Percentiles rank a stretch among this genome's conserved stretches.
These are phyloP conservation scores for Tinea pellionella DNA, from an alignment of 2,888 invertebrate species.

Conservation along the genomic window DNA sequence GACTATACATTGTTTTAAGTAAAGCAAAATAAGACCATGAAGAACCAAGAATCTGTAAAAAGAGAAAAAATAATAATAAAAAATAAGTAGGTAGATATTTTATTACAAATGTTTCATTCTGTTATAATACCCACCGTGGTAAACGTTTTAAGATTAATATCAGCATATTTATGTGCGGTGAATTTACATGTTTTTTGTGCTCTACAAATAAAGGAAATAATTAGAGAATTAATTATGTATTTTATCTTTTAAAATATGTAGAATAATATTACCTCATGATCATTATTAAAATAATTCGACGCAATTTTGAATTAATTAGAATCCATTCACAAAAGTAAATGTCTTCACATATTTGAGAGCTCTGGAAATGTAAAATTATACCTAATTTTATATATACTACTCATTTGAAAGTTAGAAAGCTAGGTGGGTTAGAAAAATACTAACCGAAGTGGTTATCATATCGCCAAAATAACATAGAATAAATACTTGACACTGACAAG, in stretches of 20 bases:
- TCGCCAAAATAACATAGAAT: constrained; percentile 3
- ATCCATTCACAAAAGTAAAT: neutral
- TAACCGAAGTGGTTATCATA: neutral
- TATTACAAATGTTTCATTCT: neutral
- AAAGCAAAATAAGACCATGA: constrained; percentile 1
- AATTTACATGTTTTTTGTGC: neutral
- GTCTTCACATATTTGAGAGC: neutral
- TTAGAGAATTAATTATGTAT: neutral
- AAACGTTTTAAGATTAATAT: constrained; percentile 1
- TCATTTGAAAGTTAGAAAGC: too few species aligned
- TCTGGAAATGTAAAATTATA: neutral
- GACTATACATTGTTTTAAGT: neutral
- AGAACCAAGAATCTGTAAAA: neutral
- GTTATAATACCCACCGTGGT: neutral
- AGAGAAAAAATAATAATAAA: neutral
- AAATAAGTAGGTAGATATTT: neutral
- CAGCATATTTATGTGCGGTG: neutral
- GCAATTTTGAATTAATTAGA: neutral
- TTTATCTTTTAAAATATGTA: neutral
- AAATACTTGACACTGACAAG: neutral
- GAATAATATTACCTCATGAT: neutral
- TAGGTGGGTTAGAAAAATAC: too few species aligned
- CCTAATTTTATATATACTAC: too few species aligned
- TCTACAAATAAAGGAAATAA: neutral
- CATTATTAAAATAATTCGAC: neutral